phyloP scores from a whole-genome alignment of 2,113 vertebrate species.

The Girardinichthys multiradiatus region DNA sequence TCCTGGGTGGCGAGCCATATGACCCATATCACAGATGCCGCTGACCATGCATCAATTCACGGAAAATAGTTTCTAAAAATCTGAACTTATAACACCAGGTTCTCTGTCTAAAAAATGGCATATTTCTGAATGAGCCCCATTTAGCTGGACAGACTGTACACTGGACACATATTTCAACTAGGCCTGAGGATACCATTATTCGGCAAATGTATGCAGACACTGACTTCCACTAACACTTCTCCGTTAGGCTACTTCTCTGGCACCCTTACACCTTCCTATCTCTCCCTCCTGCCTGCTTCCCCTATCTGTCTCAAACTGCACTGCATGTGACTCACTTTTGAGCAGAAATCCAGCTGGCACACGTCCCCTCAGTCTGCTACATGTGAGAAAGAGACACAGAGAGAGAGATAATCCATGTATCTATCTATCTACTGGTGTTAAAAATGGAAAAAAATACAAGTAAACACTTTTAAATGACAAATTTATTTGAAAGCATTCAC shows the following conservation, averaged over 20 bases:
- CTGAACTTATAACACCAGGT: neutral
- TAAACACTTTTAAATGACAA: no score
- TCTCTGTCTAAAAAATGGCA: neutral
- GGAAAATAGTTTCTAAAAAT: neutral
- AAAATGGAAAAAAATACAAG: no score
- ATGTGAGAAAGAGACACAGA: constrained; percentile 34
- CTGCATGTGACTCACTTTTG: constrained; percentile 57
- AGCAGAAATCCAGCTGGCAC: constrained; percentile 63
- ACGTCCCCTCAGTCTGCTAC: constrained; percentile 32
- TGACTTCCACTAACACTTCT: neutral
- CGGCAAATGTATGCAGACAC: constrained; percentile 43
- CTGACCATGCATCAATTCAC: no score
- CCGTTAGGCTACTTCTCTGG: neutral
- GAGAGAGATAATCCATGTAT: no score
- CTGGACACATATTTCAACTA: constrained; percentile 1
- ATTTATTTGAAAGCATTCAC: no score
- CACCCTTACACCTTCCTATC: constrained; percentile 29
- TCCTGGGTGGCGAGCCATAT: no score
- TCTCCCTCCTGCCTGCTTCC: constrained; percentile 5
- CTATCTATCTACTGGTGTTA: no score
- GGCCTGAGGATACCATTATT: constrained; percentile 33
- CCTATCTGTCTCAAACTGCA: constrained; percentile 34
- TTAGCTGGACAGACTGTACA: constrained; percentile 34
- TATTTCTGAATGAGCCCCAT: neutral
- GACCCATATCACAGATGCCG: no score